Conservation (phyloP, 2,888 invertebrate genomes). For the Polydrusus pterygomalis region DNA sequence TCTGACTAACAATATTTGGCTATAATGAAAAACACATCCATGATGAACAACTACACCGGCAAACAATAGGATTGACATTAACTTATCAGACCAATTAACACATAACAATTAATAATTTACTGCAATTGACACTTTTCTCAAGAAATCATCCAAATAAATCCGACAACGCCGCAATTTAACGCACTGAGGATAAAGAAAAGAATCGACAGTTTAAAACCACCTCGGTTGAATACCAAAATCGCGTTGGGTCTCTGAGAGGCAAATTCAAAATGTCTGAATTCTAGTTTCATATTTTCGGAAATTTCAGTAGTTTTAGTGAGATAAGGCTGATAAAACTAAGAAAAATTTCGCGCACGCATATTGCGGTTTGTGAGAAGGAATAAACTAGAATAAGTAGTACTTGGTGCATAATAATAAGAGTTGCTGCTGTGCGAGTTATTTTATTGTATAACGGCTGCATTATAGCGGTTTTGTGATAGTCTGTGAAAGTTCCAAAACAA, state of each 20-base stretch:
- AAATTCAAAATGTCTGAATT: constrained; percentile 28
- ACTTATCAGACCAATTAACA: no score
- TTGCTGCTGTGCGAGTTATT: constrained; percentile 8
- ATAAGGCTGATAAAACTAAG: constrained; percentile 10
- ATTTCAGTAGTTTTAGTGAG: constrained; percentile 9
- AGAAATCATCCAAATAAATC: constrained; percentile 7
- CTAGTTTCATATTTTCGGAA: constrained; percentile 8
- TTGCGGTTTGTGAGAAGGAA: background rate
- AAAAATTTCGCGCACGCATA: background rate
- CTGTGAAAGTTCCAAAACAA: background rate
- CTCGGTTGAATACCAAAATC: constrained; percentile 32
- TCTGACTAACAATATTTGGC: no score
- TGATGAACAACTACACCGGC: no score
- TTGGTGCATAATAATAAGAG: constrained; percentile 19
- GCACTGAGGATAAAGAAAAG: constrained; percentile 40
- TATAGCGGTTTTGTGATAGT: constrained; percentile 5
- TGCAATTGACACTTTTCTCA: background rate
- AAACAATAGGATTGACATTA: no score
- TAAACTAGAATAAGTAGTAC: background rate
- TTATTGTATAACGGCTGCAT: constrained; percentile 1
- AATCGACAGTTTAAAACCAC: constrained; percentile 41
- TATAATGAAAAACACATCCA: no score
- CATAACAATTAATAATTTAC: no score
- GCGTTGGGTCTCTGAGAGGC: constrained; percentile 13
- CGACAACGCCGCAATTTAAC: constrained; percentile 38